Evolutionary conservation across 2,888 invertebrate genomes (phyloP), one percentile per base, ranked within the genome.

Genomic region (Mesoligia furuncula): DNA sequence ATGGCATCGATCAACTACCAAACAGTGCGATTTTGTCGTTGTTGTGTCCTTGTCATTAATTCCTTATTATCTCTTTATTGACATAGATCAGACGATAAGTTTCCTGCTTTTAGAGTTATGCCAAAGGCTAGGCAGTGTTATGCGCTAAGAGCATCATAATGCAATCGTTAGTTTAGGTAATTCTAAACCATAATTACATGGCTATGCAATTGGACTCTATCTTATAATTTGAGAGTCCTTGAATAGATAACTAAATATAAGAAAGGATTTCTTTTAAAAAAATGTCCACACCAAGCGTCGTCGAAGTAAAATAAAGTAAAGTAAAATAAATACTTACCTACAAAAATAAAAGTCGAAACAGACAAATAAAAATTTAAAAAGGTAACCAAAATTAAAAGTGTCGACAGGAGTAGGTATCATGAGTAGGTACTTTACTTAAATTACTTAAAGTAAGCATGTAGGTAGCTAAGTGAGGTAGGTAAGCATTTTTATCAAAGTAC

Each of bases 371-470:
- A 66, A 67, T 13, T 66, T 45, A 2, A 13, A n/a, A 36, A 31
- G 6, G n/a, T 20, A 36, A 66, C 24, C 17, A 20, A 67, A 39
- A 36, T 7, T 3, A 59, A 45, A 54, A 62, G 1, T 66, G 9
- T 7, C 17, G 11, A 39, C 45, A 13, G n/a, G n/a, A n/a, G n/a
- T n/a, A n/a, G n/a, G n/a, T n/a, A n/a, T n/a, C n/a, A n/a, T n/a
- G n/a, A n/a, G 13, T 57, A 36, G 9, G 24, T 57, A 27, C n/a
- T 57, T 57, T 42, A 27, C 42, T 73, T 57, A 62, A 71, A 81
- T 80, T 59, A 70, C 61, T n/a, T 5, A 45, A n/a, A 17, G 36
- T 67, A 59, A 72, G n/a, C 61, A 39, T 36, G 3, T 24, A 15
- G 15, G 1, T 6, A 48, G 20, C 20, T 4, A 20, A n/a, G n/a